These are phyloP conservation scores for Coracias cyanogaster DNA, from an alignment of 2,797 vertebrate genomes.

Conservation along the genomic window DNA sequence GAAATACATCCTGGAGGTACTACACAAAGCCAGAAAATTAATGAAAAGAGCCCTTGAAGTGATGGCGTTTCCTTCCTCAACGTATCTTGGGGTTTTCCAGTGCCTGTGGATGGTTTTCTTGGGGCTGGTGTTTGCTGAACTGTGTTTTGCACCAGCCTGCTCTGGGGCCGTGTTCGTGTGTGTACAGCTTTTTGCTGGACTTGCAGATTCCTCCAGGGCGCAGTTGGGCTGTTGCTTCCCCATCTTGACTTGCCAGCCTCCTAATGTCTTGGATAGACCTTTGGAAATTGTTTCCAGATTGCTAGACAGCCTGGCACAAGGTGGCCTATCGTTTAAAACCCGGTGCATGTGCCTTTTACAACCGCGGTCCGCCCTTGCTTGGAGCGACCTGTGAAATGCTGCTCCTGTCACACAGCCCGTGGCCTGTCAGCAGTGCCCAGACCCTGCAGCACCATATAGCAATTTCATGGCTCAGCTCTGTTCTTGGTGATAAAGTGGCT, in stretches of 20 bases:
- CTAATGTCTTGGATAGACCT: not conserved
- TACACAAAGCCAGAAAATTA: constrained; percentile 7
- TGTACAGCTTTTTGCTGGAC: constrained; percentile 1
- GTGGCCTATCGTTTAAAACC: not conserved
- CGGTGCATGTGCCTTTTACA: not conserved
- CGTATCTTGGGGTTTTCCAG: not conserved
- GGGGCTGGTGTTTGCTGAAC: not conserved
- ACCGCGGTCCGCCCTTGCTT: not conserved
- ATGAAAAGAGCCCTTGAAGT: constrained; percentile 1
- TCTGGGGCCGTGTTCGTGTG: not conserved
- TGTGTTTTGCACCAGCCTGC: not conserved
- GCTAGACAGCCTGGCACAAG: constrained; percentile 2
- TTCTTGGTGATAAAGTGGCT: not conserved
- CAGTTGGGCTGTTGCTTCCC: not conserved
- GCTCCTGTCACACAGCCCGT: rapidly evolving
- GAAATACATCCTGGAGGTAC: not conserved
- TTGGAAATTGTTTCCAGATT: constrained; percentile 13
- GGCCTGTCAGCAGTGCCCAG: not conserved
- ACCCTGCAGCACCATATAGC: rapidly evolving
- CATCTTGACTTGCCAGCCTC: not conserved
- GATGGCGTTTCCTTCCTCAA: not conserved
- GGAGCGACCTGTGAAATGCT: not conserved
- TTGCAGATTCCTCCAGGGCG: constrained; percentile 12
- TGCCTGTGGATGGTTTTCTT: not conserved
- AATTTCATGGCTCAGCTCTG: not conserved